phyloP scores from a whole-genome alignment of 92 coral and sea anemone species.

The Diadumene lineata region DNA sequence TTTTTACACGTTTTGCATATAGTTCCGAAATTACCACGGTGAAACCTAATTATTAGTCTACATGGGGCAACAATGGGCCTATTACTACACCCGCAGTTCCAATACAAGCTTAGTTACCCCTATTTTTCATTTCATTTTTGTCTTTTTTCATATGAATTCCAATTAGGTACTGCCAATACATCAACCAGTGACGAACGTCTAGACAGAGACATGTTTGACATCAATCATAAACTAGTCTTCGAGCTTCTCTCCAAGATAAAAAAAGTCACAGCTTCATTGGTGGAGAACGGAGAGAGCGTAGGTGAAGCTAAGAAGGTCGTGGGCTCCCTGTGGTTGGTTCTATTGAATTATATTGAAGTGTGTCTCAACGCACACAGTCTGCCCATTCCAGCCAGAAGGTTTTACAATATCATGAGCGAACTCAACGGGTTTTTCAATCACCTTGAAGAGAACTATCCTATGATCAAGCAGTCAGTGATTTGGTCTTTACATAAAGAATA shows the following conservation, averaged over 20 bases:
- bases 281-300: background rate
- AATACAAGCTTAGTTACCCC: too few species aligned
- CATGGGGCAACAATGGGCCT: too few species aligned
- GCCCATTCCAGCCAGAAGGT: background rate
- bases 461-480: background rate
- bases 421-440: background rate
- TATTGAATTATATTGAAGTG: background rate
- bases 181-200: too few species aligned
- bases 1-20: too few species aligned
- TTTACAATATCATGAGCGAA: background rate
- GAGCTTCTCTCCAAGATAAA: background rate
- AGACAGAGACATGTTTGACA: background rate
- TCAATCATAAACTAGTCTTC: background rate
- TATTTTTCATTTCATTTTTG: too few species aligned
- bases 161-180: too few species aligned
- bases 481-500: background rate
- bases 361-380: background rate
- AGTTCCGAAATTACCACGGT: too few species aligned
- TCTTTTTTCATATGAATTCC: too few species aligned
- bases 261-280: background rate
- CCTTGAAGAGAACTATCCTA: background rate
- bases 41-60: too few species aligned
- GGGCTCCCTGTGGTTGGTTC: slow-evolving; percentile 7
- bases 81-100: too few species aligned
- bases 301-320: background rate